phyloP scores from a whole-genome alignment of 2,888 invertebrate species.

The Rhingia rostrata region DNA sequence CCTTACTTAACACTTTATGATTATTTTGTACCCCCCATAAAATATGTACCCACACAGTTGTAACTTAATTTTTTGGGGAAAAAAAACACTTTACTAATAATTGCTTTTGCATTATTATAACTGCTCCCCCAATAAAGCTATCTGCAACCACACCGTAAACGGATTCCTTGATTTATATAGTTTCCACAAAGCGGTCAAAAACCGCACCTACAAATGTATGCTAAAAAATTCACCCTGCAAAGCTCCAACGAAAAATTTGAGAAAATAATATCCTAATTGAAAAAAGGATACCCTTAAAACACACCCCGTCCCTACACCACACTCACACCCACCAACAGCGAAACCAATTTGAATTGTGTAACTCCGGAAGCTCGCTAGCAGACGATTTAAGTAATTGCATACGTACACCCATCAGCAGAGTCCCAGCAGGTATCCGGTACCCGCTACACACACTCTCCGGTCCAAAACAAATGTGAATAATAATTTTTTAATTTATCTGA shows the following conservation, averaged over 20 bases:
- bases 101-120: not conserved
- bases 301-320: not conserved
- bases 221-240: not conserved
- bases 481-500: constrained; percentile 74
- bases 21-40: too few relatives aligned
- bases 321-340: not conserved
- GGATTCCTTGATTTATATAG: constrained; percentile 18
- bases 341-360: constrained; percentile 32
- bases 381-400: constrained; percentile 72
- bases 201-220: not conserved
- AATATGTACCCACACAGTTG: too few relatives aligned
- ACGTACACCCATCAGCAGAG: constrained; percentile 44
- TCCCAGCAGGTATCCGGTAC: constrained; percentile 36
- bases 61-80: not conserved
- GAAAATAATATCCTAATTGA: constrained; percentile 63
- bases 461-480: constrained; percentile 72
- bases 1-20: too few relatives aligned
- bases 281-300: constrained; percentile 24
- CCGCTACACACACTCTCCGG: constrained; percentile 7
- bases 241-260: constrained; percentile 9
- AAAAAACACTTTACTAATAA: constrained; percentile 10
- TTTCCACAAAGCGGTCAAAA: not conserved
- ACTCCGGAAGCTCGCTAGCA: constrained; percentile 37
- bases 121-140: not conserved
- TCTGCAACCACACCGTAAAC: not conserved